phyloP scores from a whole-genome alignment of 2,888 invertebrate species.

The Torymus auratus region DNA sequence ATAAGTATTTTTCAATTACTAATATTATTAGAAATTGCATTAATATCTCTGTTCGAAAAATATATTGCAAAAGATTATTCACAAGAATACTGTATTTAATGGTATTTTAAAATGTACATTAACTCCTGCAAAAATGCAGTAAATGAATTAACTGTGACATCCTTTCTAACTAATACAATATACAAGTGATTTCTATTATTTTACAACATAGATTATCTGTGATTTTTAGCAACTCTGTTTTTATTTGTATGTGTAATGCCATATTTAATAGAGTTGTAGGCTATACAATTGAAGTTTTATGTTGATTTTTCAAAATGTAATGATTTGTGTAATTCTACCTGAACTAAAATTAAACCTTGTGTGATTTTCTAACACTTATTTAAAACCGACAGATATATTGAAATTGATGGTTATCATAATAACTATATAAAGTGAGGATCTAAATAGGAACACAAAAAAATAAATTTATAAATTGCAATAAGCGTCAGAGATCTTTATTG shows the following conservation, averaged over 20 bases:
- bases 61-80: too few species aligned
- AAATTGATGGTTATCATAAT: neutral
- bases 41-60: too few species aligned
- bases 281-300: too few species aligned
- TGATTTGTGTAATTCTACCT: neutral
- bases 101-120: too few species aligned
- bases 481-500: neutral
- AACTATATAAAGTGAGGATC: conserved; percentile 15
- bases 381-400: conserved; percentile 6
- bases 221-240: conserved; percentile 35
- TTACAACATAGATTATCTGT: conserved; percentile 30
- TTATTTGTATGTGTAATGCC: conserved; percentile 33
- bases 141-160: neutral
- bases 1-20: too few species aligned
- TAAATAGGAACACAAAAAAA: neutral
- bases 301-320: too few species aligned
- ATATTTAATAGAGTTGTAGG: neutral
- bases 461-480: too few species aligned
- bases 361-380: conserved; percentile 8
- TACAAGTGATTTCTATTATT: conserved; percentile 3
- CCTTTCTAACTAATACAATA: neutral
- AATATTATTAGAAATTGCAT: too few species aligned
- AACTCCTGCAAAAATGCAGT: too few species aligned
- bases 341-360: conserved; percentile 6
- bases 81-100: too few species aligned